phyloP scores from a whole-genome alignment of 2,113 vertebrate genomes.

The Oryzias woworae region DNA sequence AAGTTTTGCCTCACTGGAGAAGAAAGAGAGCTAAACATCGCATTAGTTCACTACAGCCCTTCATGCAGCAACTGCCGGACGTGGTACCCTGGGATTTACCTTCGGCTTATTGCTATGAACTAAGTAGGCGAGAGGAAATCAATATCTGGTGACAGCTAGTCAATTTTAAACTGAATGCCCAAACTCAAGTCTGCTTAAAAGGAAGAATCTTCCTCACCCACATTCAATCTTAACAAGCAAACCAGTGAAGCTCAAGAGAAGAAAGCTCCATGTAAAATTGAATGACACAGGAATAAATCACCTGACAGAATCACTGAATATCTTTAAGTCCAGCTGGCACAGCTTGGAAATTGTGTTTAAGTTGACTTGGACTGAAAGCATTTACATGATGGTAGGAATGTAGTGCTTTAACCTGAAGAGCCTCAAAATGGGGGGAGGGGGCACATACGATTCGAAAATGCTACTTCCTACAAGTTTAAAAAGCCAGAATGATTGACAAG shows the following conservation, averaged over 20 bases:
- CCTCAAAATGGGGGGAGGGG: constrained; percentile 45
- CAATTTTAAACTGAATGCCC: constrained; percentile 64
- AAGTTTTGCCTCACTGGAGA: constrained; percentile 53
- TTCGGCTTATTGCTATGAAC: constrained; percentile 63
- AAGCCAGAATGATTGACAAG: too few species aligned
- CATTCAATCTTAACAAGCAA: constrained; percentile 57
- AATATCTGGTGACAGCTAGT: constrained; percentile 69
- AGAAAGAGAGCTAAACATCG: constrained; percentile 42
- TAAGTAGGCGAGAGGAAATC: constrained; percentile 68
- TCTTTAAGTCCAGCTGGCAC: constrained; percentile 57
- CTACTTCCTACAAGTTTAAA: too few species aligned
- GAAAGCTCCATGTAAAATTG: constrained; percentile 62
- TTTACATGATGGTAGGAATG: constrained; percentile 53
- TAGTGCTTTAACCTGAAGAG: constrained; percentile 45
- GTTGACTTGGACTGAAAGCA: constrained; percentile 40
- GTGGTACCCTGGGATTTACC: constrained; percentile 50
- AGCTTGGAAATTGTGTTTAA: constrained; percentile 57
- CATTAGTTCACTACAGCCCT: constrained; percentile 35
- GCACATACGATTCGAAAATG: too few species aligned
- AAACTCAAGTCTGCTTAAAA: constrained; percentile 60
- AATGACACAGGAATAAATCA: constrained; percentile 59
- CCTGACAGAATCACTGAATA: constrained; percentile 65
- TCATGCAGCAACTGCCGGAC: constrained; percentile 31
- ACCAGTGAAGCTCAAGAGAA: constrained; percentile 26
- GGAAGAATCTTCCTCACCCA: constrained; percentile 51